These are phyloP conservation scores for Protodeltote pygarga DNA, from an alignment of 2,888 invertebrate species.

Conservation along the genomic window DNA sequence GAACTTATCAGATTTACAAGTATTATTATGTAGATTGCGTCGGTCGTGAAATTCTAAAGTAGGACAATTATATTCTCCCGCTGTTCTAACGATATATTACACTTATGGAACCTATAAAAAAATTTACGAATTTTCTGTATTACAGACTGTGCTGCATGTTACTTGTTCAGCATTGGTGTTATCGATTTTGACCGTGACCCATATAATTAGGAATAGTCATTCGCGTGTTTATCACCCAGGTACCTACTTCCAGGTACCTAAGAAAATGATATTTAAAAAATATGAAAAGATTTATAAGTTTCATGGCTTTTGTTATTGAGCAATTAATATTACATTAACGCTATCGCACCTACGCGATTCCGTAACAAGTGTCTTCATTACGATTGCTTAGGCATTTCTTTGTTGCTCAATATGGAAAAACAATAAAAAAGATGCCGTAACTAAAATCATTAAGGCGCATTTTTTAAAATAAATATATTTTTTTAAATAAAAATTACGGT, in stretches of 20 bases:
- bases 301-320: slow-evolving; percentile 24
- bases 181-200: slow-evolving; percentile 69
- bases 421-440: too few species aligned
- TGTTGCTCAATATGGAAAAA: slow-evolving; percentile 23
- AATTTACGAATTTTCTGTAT: too few species aligned
- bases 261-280: slow-evolving; percentile 20
- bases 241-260: slow-evolving; percentile 36
- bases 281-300: slow-evolving; percentile 17
- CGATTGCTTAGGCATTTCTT: slow-evolving; percentile 31
- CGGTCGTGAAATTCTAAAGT: neutral
- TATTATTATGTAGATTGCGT: slow-evolving; percentile 1
- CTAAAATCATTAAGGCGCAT: too few species aligned
- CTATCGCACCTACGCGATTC: slow-evolving; percentile 13
- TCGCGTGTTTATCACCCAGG: slow-evolving; percentile 35
- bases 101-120: too few species aligned
- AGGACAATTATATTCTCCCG: slow-evolving; percentile 1
- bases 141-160: slow-evolving; percentile 23
- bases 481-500: too few species aligned
- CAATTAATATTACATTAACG: slow-evolving; percentile 20
- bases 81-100: too few species aligned
- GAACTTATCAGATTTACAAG: slow-evolving; percentile 10
- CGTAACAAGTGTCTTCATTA: slow-evolving; percentile 33
- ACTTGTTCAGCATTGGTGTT: slow-evolving; percentile 36
- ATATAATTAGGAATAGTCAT: slow-evolving; percentile 53
- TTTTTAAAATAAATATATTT: too few species aligned